Evolutionary conservation across 2,888 invertebrate species (phyloP).

Genomic region (Trichogramma evanescens): DNA sequence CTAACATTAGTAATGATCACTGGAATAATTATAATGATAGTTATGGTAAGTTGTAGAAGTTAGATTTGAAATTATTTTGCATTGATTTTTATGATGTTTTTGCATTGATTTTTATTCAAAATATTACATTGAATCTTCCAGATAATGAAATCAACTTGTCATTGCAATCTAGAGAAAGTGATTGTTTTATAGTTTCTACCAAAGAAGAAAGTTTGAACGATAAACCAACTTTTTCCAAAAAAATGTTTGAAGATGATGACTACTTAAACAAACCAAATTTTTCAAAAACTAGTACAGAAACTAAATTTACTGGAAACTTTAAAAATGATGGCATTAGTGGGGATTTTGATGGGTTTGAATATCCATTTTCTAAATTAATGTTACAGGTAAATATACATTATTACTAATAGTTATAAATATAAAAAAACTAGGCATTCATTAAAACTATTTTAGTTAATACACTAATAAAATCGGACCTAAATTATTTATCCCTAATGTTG

Average conservation of each 20-base stretch:
- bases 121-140: no score
- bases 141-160: no score
- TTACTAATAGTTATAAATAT: not conserved
- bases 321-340: constrained; percentile 65
- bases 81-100: not conserved
- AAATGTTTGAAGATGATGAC: no score
- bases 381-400: constrained; percentile 46
- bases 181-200: no score
- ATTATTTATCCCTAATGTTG: constrained; percentile 1
- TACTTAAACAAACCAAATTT: no score
- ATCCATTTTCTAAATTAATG: constrained; percentile 64
- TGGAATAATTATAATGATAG: not conserved
- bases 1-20: not conserved
- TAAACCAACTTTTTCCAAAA: no score
- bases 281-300: constrained; percentile 28
- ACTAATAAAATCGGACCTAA: no score
- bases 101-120: not conserved
- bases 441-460: no score
- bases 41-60: not conserved
- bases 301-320: constrained; percentile 56
- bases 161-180: no score
- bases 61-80: not conserved
- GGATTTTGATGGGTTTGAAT: constrained; percentile 67
- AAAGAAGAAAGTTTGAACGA: no score
- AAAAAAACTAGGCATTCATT: no score